These are phyloP conservation scores for Hucho hucho DNA, from an alignment of 2,113 vertebrate genomes.

Conservation along the genomic window DNA sequence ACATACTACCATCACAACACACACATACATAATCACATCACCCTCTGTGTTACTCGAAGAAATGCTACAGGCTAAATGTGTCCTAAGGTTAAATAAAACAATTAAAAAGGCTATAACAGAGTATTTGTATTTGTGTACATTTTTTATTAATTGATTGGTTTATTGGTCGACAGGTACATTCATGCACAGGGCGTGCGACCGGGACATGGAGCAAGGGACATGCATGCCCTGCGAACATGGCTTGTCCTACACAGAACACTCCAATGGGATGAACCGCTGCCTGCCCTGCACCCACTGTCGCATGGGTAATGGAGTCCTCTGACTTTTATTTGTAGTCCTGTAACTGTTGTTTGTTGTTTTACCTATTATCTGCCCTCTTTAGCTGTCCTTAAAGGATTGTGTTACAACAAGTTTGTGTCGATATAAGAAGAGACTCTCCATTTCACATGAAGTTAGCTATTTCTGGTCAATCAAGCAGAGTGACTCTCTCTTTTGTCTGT, in stretches of 20 bases:
- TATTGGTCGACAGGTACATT: conserved; percentile 61
- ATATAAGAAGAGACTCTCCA: not conserved
- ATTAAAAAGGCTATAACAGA: not conserved
- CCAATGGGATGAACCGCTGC: conserved; percentile 76
- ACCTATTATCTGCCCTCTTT: not conserved
- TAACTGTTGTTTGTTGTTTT: no score
- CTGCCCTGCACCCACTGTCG: conserved; percentile 75
- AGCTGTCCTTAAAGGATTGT: not conserved
- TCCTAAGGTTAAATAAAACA: no score
- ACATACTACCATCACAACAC: no score
- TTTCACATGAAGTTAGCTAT: not conserved
- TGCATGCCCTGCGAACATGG: conserved; percentile 66
- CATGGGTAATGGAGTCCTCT: conserved; percentile 56
- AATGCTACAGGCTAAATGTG: no score
- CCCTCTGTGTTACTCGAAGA: no score
- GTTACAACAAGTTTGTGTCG: not conserved
- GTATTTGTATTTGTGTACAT: not conserved
- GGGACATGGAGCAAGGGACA: conserved; percentile 52
- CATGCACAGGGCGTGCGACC: conserved; percentile 64
- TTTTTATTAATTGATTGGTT: not conserved
- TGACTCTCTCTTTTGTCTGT: conserved; percentile 30
- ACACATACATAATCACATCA: no score
- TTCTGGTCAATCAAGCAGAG: not conserved
- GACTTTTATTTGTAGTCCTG: not conserved
- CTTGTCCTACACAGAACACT: conserved; percentile 74